Evolutionary conservation across 2,113 vertebrate genomes (phyloP).

Genomic region (Zosterops japonicus): DNA sequence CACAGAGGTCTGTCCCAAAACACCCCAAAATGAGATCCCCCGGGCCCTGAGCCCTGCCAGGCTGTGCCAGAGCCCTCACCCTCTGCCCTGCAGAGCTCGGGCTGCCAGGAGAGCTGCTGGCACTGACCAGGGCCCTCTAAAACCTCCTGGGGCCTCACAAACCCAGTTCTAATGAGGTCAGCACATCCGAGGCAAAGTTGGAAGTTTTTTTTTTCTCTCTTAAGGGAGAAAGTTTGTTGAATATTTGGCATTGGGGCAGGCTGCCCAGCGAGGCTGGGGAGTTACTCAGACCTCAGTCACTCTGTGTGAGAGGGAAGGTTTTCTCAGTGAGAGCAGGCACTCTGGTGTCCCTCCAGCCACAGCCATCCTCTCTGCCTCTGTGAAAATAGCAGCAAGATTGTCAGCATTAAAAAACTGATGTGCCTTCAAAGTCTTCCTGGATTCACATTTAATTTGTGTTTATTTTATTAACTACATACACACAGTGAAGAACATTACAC

Average conservation of each 20-base stretch:
- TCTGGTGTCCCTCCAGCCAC: not conserved
- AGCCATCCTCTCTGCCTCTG: not conserved
- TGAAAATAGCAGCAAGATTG: not conserved
- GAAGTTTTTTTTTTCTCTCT: not conserved
- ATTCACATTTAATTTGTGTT: not conserved
- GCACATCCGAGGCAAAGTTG: not conserved
- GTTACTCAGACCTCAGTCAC: not conserved
- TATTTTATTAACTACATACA: not conserved
- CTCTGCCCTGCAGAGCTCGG: not conserved
- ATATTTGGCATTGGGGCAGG: not conserved
- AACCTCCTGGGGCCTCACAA: not conserved
- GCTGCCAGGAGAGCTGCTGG: not conserved
- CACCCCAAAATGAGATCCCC: not conserved
- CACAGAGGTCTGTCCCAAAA: not conserved
- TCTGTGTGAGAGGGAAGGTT: not conserved
- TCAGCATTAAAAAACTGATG: not conserved
- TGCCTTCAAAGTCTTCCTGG: not conserved
- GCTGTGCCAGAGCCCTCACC: not conserved
- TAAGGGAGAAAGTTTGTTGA: not conserved
- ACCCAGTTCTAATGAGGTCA: accelerated
- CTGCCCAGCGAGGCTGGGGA: not conserved
- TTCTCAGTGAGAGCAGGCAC: not conserved
- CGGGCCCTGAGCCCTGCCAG: not conserved
- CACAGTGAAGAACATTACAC: not conserved
- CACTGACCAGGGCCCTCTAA: not conserved